phyloP scores from a whole-genome alignment of 2,888 invertebrate genomes.

The Dromius quadrimaculatus region DNA sequence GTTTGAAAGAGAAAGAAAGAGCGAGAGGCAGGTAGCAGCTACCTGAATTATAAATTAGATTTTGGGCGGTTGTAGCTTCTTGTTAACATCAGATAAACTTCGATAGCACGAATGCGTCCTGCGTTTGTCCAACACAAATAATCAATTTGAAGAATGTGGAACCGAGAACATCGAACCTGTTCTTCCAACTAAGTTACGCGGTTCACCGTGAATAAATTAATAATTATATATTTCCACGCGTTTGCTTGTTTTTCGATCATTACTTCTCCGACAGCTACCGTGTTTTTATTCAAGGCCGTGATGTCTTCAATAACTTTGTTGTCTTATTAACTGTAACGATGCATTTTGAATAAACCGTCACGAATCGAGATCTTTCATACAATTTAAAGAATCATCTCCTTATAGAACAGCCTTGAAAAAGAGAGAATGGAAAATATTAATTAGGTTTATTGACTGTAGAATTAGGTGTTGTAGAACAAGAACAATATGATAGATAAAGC shows the following conservation, averaged over 20 bases:
- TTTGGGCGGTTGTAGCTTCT: constrained; percentile 44
- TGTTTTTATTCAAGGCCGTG: constrained; percentile 2
- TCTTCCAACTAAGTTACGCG: constrained; percentile 9
- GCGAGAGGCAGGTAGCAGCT: constrained; percentile 38
- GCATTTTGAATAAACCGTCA: too few relatives aligned
- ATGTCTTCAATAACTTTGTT: constrained; percentile 7
- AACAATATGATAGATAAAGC: too few relatives aligned
- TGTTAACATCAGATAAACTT: constrained; percentile 52
- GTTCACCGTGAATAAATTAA: constrained; percentile 39
- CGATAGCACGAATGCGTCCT: constrained; percentile 39
- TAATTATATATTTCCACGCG: constrained; percentile 39
- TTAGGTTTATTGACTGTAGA: too few relatives aligned
- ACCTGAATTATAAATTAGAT: constrained; percentile 47
- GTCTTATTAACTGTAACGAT: neutral
- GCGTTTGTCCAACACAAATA: constrained; percentile 44
- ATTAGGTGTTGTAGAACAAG: too few relatives aligned
- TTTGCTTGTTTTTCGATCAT: constrained; percentile 29
- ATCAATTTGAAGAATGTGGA: constrained; percentile 47
- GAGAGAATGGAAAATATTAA: too few relatives aligned
- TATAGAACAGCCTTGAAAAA: too few relatives aligned
- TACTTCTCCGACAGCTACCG: neutral
- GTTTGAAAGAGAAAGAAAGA: neutral
- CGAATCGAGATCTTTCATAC: too few relatives aligned
- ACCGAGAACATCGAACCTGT: neutral
- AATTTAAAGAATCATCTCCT: too few relatives aligned